Evolutionary conservation across 1,140 invertebrate genomes (phyloP).

Genomic region (Cataglyphis hispanica): DNA sequence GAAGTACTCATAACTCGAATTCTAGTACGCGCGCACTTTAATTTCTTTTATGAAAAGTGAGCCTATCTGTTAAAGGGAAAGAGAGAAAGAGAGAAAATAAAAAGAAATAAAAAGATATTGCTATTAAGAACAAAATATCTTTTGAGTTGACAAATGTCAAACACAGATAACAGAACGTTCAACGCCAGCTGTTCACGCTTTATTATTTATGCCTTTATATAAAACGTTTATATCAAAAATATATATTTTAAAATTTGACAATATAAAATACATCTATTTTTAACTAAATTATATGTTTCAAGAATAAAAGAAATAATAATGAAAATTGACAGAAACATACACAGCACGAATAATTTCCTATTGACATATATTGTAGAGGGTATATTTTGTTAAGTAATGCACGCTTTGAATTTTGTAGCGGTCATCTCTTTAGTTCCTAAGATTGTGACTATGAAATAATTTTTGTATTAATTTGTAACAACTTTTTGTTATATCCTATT

Average conservation of each 20-base stretch:
- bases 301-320: no score
- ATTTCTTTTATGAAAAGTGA: slow-evolving; percentile 41
- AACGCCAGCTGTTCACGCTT: slow-evolving; percentile 66
- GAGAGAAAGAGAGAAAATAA: not conserved
- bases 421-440: no score
- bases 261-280: not conserved
- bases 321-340: no score
- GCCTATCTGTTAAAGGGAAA: not conserved
- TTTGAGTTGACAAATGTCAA: slow-evolving; percentile 57
- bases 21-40: not conserved
- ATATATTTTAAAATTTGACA: slow-evolving; percentile 18
- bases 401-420: no score
- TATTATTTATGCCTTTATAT: slow-evolving; percentile 56
- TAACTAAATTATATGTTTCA: not conserved
- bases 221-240: not conserved
- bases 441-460: no score
- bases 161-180: slow-evolving; percentile 46
- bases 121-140: not conserved
- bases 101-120: slow-evolving; percentile 27
- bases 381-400: no score
- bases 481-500: no score
- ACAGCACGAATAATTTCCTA: no score
- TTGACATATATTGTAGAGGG: no score
- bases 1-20: slow-evolving; percentile 4
- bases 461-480: no score